These are phyloP conservation scores for Amazona vittata DNA, from an alignment of 2,113 vertebrate species.

Conservation along the genomic window DNA sequence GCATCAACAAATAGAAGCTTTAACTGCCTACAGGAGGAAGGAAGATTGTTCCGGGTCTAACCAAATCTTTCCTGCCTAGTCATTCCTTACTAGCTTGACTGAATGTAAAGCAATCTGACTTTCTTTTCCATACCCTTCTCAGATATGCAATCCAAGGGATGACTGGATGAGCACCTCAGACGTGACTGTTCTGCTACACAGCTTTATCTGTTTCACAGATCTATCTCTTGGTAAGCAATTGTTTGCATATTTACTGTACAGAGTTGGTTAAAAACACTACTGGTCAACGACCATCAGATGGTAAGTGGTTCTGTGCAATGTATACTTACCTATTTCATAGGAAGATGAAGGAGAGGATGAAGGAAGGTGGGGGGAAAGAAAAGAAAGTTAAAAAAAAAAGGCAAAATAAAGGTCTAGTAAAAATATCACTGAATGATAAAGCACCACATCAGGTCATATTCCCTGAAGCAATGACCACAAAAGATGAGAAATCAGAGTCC, in stretches of 20 bases:
- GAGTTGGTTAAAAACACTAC: background rate
- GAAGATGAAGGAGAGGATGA: background rate
- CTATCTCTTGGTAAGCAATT: background rate
- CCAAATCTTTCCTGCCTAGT: background rate
- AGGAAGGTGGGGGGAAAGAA: accelerated
- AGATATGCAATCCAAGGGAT: background rate
- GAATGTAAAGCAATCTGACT: background rate
- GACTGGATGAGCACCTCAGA: background rate
- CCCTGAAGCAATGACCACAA: background rate
- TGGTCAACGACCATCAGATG: background rate
- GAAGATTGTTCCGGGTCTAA: background rate
- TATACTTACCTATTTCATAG: background rate
- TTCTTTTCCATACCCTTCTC: background rate
- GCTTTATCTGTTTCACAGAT: background rate
- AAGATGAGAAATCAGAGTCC: background rate
- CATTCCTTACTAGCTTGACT: background rate
- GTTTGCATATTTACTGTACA: background rate
- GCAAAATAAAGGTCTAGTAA: background rate
- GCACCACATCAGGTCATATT: background rate
- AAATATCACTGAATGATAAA: slow-evolving; percentile 8
- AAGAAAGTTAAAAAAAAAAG: accelerated
- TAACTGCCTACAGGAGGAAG: background rate
- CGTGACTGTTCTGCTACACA: background rate
- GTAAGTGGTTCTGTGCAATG: background rate
- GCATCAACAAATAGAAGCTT: background rate